Evolutionary conservation across 2,888 invertebrate genomes (phyloP).

Genomic region (Phania funesta): DNA sequence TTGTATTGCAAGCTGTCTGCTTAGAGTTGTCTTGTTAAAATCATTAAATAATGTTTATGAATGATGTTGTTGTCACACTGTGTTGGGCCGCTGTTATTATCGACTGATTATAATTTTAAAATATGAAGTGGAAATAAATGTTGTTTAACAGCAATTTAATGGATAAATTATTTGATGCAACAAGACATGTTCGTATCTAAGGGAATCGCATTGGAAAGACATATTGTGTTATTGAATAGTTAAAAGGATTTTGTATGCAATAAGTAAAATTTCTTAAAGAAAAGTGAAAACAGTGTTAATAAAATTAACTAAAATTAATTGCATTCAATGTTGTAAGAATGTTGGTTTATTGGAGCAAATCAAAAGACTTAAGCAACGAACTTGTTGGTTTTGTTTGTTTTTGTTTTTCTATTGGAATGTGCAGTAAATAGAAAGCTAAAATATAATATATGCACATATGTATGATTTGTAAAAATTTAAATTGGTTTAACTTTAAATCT

Average conservation of each 20-base stretch:
- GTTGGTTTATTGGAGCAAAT: slow-evolving; percentile 23
- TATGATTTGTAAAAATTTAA: too few relatives aligned
- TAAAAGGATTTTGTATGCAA: background rate
- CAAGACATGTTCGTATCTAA: slow-evolving; percentile 44
- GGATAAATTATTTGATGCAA: slow-evolving; percentile 59
- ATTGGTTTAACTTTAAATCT: too few relatives aligned
- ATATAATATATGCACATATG: too few relatives aligned
- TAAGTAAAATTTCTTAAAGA: background rate
- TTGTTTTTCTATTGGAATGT: too few relatives aligned
- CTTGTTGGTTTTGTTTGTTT: too few relatives aligned
- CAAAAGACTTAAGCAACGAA: slow-evolving; percentile 43
- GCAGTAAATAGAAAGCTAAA: too few relatives aligned
- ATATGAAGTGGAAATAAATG: slow-evolving; percentile 65
- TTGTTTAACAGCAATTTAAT: slow-evolving; percentile 61
- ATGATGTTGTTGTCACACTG: slow-evolving; percentile 51
- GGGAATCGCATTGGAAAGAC: slow-evolving; percentile 4
- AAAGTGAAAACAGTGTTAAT: slow-evolving; percentile 25
- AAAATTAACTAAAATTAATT: slow-evolving; percentile 43
- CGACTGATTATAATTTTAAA: slow-evolving; percentile 51
- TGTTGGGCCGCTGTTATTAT: slow-evolving; percentile 34
- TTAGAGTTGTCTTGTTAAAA: slow-evolving; percentile 32
- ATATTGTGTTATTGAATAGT: background rate
- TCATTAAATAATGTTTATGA: slow-evolving; percentile 58
- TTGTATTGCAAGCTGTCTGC: slow-evolving; percentile 4
- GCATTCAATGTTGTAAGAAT: background rate